Evolutionary conservation across 2,113 vertebrate species (phyloP).

Genomic region (Channa maculata): DNA sequence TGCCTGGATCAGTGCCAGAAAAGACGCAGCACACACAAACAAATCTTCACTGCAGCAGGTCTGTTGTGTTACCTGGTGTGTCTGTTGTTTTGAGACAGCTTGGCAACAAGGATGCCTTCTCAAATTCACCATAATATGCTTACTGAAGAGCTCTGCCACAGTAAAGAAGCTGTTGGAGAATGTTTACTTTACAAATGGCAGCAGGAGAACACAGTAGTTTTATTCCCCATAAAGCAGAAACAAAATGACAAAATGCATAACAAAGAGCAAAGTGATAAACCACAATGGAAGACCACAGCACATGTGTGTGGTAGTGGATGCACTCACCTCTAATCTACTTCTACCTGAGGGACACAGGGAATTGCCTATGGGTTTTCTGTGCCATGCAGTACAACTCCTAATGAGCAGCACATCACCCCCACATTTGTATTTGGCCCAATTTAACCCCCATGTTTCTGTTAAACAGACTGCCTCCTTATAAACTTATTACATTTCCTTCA

Average conservation of each 20-base stretch:
- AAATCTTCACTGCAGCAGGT: neutral
- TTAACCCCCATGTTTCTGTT: slow-evolving; percentile 44
- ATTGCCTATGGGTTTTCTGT: slow-evolving; percentile 62
- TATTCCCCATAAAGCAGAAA: slow-evolving; percentile 7
- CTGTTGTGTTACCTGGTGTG: slow-evolving; percentile 5
- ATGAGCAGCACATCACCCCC: slow-evolving; percentile 42
- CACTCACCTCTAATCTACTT: slow-evolving; percentile 63
- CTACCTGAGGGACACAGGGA: slow-evolving; percentile 58
- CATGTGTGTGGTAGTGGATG: slow-evolving; percentile 5
- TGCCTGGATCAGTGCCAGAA: slow-evolving; percentile 23
- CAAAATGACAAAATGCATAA: slow-evolving; percentile 4
- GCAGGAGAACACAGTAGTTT: neutral
- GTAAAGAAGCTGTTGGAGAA: neutral
- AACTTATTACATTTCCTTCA: neutral
- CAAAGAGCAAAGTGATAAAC: slow-evolving; percentile 4
- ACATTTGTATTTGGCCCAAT: slow-evolving; percentile 61
- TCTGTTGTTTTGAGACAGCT: slow-evolving; percentile 15
- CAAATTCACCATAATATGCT: neutral
- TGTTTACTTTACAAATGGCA: slow-evolving; percentile 2
- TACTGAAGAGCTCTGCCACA: neutral
- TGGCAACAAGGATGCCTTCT: slow-evolving; percentile 16
- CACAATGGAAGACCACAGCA: slow-evolving; percentile 16
- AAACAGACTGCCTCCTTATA: neutral
- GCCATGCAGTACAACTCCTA: slow-evolving; percentile 28
- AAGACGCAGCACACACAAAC: slow-evolving; percentile 10